Percentiles rank a stretch among this genome's conserved stretches.
Conservation (phyloP, 2,888 invertebrate species). For the Aleiodes alternator region DNA sequence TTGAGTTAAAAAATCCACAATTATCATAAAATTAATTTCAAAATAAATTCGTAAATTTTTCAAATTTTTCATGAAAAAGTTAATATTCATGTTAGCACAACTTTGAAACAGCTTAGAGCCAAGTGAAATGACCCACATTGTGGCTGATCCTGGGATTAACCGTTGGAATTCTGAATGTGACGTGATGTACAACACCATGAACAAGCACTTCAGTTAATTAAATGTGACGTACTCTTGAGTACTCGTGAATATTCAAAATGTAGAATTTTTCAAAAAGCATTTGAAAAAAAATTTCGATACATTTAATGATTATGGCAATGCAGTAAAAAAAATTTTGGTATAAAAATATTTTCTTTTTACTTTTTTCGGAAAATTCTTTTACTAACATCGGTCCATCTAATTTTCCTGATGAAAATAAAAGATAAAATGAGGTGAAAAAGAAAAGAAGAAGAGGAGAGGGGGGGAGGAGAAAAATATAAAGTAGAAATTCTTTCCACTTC, state of each 20-base stretch:
- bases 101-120: neutral
- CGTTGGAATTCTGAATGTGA: neutral
- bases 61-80: no score
- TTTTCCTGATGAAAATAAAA: no score
- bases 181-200: conserved; percentile 5
- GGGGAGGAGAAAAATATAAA: conserved; percentile 9
- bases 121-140: conserved; percentile 24
- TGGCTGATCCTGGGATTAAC: conserved; percentile 21
- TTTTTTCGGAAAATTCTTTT: no score
- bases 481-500: conserved; percentile 35
- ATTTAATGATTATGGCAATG: no score
- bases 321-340: no score
- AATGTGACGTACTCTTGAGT: conserved; percentile 16
- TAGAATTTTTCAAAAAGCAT: neutral
- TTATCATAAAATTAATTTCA: no score
- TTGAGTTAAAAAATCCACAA: no score
- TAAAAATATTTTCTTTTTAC: no score
- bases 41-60: no score
- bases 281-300: no score
- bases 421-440: neutral
- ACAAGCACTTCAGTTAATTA: neutral
- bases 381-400: no score
- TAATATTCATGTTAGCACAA: neutral
- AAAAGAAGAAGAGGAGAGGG: neutral
- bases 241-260: conserved; percentile 30